These are phyloP conservation scores for Drepana arcuata DNA, from an alignment of 1,140 invertebrate genomes.

Conservation along the genomic window DNA sequence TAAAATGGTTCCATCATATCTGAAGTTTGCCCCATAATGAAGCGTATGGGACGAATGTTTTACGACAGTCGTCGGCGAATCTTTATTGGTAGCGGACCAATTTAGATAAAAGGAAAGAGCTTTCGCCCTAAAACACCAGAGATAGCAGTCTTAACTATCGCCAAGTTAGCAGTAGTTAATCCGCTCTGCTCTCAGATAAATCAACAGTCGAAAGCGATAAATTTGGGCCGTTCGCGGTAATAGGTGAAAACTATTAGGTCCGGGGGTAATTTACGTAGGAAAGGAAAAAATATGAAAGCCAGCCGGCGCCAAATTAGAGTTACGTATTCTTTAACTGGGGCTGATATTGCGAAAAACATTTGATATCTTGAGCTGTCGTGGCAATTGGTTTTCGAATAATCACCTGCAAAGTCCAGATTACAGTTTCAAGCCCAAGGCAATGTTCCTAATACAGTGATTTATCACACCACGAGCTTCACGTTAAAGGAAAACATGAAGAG, in stretches of 20 bases:
- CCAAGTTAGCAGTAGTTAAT: conserved; percentile 71
- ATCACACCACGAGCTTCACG: too few relatives aligned
- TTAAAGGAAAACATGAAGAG: too few relatives aligned
- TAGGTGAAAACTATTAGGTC: conserved; percentile 70
- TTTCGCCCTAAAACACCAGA: conserved; percentile 64
- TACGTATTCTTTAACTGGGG: neutral
- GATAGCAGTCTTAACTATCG: conserved; percentile 71
- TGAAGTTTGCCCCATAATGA: conserved; percentile 70
- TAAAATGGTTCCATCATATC: conserved; percentile 71
- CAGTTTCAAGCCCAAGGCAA: too few relatives aligned
- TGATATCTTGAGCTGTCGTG: too few relatives aligned
- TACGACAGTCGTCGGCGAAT: conserved; percentile 66
- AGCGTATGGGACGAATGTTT: conserved; percentile 69
- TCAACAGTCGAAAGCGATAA: conserved; percentile 68
- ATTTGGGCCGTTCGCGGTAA: conserved; percentile 57
- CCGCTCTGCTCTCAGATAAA: conserved; percentile 59
- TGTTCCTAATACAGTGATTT: too few relatives aligned
- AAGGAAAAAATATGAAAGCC: conserved; percentile 58
- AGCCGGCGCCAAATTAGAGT: conserved; percentile 19
- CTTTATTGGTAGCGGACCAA: conserved; percentile 70
- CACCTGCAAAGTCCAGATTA: too few relatives aligned
- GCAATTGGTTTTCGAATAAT: too few relatives aligned
- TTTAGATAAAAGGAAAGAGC: conserved; percentile 72
- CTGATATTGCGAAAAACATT: too few relatives aligned
- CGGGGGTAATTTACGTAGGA: conserved; percentile 52